Evolutionary conservation across 2,113 vertebrate genomes (phyloP), one percentile per base, ranked within the genome.

Genomic region (Phalacrocorax brasilianus): DNA sequence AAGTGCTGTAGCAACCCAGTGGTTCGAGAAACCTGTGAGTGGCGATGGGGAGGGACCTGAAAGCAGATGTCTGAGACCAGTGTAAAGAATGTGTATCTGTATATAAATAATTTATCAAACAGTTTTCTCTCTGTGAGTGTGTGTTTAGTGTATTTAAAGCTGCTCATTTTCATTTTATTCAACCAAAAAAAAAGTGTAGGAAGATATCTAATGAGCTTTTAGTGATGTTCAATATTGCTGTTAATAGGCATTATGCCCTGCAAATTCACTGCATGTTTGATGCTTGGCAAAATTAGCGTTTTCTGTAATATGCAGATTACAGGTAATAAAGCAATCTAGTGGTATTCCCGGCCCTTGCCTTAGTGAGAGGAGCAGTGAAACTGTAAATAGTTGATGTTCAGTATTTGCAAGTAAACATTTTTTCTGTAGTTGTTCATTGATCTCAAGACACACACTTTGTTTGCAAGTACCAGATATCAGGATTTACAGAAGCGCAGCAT

Each of bases 51-150:
- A 94, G 68, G 92, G 92, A 96, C 88, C 91, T 92, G 91, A 96
- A 91, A 89, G 84, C 97, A 97, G 98, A 97, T 93, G 97, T 97
- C 93, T 96, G 97, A 97, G 96, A 98, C 98, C 98, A 97, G 97
- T 99, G 98, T 99, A 98, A 98, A 99, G 98, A 99, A 98, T 99
- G 98, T 99, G 97, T 98, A 98, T 99, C 98, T 99, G 98, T 99
- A 99, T 97, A 99, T 99, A 99, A 98, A 98, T 97, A 96, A 98
- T 97, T 98, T 98, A 98, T 98, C 98, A 97, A 97, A 96, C 98
- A 98, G 97, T 98, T 98, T 98, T 97, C 89, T 97, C 96, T 98
- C 87, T 88, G 97, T 99, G 98, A 97, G 97, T 98, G 92, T 97
- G 97, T 93, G 95, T 98, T 97, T 98, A 97, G 98, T 98, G 98